Conservation (phyloP, 2,797 vertebrate species). For the Manis javanica region DNA sequence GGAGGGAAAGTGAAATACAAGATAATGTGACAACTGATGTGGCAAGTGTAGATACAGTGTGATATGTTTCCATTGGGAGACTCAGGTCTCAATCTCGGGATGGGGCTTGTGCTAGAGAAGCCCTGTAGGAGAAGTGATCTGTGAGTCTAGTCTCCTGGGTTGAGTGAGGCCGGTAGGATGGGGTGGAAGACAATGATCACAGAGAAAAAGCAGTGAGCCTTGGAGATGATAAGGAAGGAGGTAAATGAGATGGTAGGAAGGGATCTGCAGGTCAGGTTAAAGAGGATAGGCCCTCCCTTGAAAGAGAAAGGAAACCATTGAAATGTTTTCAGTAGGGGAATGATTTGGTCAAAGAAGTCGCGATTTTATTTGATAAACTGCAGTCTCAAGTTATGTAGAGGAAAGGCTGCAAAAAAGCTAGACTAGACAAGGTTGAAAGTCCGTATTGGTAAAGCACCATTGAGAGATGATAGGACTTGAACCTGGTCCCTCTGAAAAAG, state of each 20-base stretch:
- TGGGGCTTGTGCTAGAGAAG: neutral
- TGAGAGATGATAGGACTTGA: neutral
- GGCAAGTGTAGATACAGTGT: neutral
- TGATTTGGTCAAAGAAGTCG: too few species aligned
- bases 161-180: neutral
- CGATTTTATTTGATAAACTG: neutral
- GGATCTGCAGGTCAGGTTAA: neutral
- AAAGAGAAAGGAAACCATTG: neutral
- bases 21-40: neutral
- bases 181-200: neutral
- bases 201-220: neutral
- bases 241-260: neutral
- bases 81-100: neutral
- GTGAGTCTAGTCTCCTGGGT: too few species aligned
- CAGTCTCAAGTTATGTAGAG: rapidly evolving
- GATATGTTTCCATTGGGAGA: neutral
- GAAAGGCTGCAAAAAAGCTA: neutral
- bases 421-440: neutral
- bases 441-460: neutral
- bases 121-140: neutral
- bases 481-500: neutral
- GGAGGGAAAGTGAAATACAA: neutral
- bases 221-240: neutral
- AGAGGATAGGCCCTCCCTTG: neutral
- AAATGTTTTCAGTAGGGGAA: neutral